phyloP scores from a whole-genome alignment of 1,140 invertebrate genomes.

The Mercenaria mercenaria region DNA sequence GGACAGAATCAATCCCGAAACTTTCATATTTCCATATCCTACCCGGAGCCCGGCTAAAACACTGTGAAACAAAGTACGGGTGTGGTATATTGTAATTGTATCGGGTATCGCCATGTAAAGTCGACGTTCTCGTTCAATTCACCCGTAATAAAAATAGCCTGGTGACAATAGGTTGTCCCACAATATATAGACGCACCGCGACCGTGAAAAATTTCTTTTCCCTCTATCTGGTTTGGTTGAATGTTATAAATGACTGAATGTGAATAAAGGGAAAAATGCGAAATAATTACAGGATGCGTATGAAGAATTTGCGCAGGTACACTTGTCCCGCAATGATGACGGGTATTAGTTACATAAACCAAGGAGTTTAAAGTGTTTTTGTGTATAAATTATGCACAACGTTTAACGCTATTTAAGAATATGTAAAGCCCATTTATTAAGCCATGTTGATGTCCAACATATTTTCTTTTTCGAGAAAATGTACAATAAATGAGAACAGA shows the following conservation, averaged over 20 bases:
- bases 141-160: not conserved
- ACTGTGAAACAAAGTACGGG: not conserved
- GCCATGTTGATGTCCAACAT: too few relatives aligned
- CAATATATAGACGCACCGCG: not conserved
- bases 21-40: constrained; percentile 9
- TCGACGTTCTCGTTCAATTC: not conserved
- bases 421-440: too few relatives aligned
- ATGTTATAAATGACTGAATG: not conserved
- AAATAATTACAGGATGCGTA: not conserved
- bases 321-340: too few relatives aligned
- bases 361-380: too few relatives aligned
- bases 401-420: too few relatives aligned
- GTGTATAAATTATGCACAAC: too few relatives aligned
- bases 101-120: not conserved
- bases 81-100: not conserved
- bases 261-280: not conserved
- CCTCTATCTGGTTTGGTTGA: not conserved
- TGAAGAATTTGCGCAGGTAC: too few relatives aligned
- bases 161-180: not conserved
- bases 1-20: constrained; percentile 15
- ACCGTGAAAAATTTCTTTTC: not conserved
- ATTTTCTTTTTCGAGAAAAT: too few relatives aligned
- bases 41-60: not conserved
- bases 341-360: too few relatives aligned
- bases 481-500: too few relatives aligned